A percentile compares a stretch with the other conserved stretches of the same genome.
Evolutionary conservation across 2,797 vertebrate genomes (phyloP).

Genomic region (Antrozous pallidus): DNA sequence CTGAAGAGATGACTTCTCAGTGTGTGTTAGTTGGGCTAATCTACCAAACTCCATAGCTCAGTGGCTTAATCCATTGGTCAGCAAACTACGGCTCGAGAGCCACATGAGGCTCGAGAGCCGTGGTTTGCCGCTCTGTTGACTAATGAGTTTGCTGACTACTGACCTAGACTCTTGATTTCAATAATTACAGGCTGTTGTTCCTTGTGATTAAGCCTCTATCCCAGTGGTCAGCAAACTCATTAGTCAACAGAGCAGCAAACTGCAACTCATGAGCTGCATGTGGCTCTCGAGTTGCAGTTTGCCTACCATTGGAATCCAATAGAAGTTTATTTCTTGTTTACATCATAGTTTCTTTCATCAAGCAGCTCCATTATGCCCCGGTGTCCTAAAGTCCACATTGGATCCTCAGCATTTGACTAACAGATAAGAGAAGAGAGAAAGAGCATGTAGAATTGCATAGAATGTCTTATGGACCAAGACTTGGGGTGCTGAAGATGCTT

Average conservation of each 20-base stretch:
- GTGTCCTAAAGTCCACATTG: background rate
- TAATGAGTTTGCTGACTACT: too few relatives aligned
- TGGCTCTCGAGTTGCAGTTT: too few relatives aligned
- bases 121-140: too few relatives aligned
- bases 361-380: background rate
- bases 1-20: background rate
- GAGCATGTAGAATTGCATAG: background rate
- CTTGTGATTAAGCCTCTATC: too few relatives aligned
- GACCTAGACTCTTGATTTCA: too few relatives aligned
- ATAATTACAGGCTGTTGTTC: too few relatives aligned
- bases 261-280: too few relatives aligned
- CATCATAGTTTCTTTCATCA: background rate
- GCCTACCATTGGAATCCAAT: too few relatives aligned
- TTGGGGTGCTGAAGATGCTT: background rate
- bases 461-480: background rate
- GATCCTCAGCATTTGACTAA: background rate
- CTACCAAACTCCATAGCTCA: background rate
- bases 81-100: too few relatives aligned
- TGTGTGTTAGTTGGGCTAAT: background rate
- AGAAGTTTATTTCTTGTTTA: background rate
- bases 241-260: too few relatives aligned
- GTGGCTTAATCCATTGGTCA: background rate
- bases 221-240: too few relatives aligned
- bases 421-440: background rate
- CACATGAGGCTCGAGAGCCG: too few relatives aligned